These are phyloP conservation scores for Platypus cylindrus DNA, from an alignment of 2,888 invertebrate genomes.

Conservation along the genomic window DNA sequence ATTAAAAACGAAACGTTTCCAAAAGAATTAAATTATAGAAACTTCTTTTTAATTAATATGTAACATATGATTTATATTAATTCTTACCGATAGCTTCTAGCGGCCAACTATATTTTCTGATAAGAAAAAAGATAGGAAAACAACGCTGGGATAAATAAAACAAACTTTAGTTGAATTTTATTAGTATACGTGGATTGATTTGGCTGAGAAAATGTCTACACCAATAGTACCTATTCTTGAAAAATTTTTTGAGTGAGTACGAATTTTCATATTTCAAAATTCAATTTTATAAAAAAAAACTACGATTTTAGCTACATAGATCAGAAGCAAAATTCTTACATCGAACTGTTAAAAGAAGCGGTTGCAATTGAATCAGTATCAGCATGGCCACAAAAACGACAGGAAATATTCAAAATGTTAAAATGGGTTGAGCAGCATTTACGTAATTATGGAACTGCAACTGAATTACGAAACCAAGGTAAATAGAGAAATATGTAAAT, in stretches of 20 bases:
- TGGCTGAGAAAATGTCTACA: constrained; percentile 1
- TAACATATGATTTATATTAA: too few relatives aligned
- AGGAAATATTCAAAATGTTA: constrained; percentile 74
- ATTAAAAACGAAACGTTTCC: too few relatives aligned
- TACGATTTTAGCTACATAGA: constrained; percentile 58
- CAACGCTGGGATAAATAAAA: too few relatives aligned
- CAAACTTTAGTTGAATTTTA: too few relatives aligned
- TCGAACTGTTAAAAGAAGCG: constrained; percentile 65
- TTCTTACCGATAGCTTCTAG: too few relatives aligned
- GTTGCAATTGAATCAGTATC: constrained; percentile 95
- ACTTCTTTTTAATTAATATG: too few relatives aligned
- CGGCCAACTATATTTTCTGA: too few relatives aligned
- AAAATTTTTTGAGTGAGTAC: constrained; percentile 1
- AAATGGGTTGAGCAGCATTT: constrained; percentile 63
- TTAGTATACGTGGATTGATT: too few relatives aligned
- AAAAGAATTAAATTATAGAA: too few relatives aligned
- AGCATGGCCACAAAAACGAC: constrained; percentile 69
- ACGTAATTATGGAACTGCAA: constrained; percentile 26
- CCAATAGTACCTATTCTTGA: background rate
- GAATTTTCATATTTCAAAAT: background rate
- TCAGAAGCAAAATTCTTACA: constrained; percentile 58
- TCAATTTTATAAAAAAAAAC: constrained; percentile 7
- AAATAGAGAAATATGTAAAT: constrained; percentile 3
- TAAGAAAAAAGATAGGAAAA: too few relatives aligned
- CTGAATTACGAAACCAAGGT: constrained; percentile 11